Conservation (phyloP, 2,113 vertebrate genomes). For the Syngnathoides biaculeatus region DNA sequence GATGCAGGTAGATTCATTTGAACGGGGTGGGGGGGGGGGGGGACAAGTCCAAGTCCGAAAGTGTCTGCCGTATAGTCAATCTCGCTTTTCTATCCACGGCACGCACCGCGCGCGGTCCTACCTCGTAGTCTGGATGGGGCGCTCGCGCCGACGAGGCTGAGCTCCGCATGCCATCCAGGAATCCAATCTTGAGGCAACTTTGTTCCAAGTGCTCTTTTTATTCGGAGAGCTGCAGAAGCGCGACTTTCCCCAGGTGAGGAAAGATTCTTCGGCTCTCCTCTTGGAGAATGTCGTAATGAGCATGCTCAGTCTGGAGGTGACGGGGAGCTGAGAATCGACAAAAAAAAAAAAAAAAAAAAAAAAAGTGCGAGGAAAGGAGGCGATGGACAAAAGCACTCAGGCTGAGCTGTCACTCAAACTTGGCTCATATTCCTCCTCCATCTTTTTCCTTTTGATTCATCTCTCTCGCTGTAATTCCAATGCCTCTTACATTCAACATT, state of each 20-base stretch:
- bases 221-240: constrained; percentile 9
- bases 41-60: background rate
- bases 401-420: constrained; percentile 38
- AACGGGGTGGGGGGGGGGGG: too few species aligned
- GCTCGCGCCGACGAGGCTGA: background rate
- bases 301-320: constrained; percentile 20
- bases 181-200: constrained; percentile 27
- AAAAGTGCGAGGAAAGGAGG: constrained; percentile 16
- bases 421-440: constrained; percentile 12
- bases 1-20: background rate
- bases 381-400: constrained; percentile 17
- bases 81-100: constrained; percentile 15
- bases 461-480: background rate
- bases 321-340: background rate
- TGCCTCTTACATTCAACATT: background rate
- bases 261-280: constrained; percentile 4
- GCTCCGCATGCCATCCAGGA: background rate
- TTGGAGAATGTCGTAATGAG: constrained; percentile 29
- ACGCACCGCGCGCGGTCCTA: background rate
- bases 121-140: constrained; percentile 7
- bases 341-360: background rate
- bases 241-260: constrained; percentile 10
- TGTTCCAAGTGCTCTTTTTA: constrained; percentile 33
- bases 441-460: constrained; percentile 11
- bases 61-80: background rate